These are phyloP conservation scores for Agrotis segetum DNA, from an alignment of 2,888 invertebrate species.

Conservation along the genomic window DNA sequence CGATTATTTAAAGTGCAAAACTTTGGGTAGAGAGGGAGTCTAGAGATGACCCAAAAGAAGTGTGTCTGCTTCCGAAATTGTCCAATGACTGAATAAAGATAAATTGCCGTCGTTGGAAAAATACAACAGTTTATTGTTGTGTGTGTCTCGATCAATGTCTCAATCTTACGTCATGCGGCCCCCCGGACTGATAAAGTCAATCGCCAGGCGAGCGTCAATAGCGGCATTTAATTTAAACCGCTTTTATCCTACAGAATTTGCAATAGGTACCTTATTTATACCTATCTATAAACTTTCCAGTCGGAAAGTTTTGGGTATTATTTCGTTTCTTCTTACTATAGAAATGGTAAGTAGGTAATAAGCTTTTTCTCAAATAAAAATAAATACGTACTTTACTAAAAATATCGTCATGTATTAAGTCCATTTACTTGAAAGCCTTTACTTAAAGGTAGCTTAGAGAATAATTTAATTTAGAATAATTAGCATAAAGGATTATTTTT, in stretches of 20 bases:
- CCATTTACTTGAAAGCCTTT: too few relatives aligned
- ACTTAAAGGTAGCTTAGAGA: too few relatives aligned
- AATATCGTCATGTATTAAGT: too few relatives aligned
- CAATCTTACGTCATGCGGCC: conserved; percentile 66
- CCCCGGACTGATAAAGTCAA: conserved; percentile 52
- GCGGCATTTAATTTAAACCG: conserved; percentile 24
- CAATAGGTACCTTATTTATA: not conserved
- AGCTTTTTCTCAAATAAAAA: not conserved
- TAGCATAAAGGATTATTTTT: too few relatives aligned
- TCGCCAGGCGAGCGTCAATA: conserved; percentile 34
- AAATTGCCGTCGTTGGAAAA: conserved; percentile 70
- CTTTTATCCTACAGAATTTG: conserved; percentile 15
- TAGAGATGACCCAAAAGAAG: conserved; percentile 44
- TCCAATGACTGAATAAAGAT: conserved; percentile 69
- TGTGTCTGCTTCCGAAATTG: conserved; percentile 73
- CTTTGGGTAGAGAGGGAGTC: not conserved
- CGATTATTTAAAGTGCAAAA: conserved; percentile 13
- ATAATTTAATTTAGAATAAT: too few relatives aligned
- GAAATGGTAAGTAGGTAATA: not conserved
- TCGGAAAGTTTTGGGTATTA: not conserved
- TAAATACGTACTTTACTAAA: too few relatives aligned
- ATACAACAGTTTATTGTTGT: conserved; percentile 56
- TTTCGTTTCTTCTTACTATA: not conserved
- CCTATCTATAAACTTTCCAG: conserved; percentile 22
- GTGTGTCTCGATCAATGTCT: conserved; percentile 42